Evolutionary conservation across 2,797 vertebrate genomes (phyloP), one percentile per base, ranked within the genome.

Genomic region (Cossypha polioptera): DNA sequence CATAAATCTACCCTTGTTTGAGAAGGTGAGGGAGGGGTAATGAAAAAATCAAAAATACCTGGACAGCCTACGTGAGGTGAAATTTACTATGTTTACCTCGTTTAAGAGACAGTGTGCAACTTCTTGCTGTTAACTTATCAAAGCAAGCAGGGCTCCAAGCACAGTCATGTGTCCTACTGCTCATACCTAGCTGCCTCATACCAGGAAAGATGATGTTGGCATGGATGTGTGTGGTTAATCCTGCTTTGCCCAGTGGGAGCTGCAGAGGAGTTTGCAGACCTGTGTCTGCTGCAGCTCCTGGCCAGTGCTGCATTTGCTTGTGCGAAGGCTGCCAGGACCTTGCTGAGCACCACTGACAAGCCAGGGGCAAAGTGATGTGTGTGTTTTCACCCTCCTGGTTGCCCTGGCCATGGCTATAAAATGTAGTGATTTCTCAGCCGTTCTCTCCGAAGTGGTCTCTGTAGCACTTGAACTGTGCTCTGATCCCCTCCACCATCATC

Each of bases 121-220:
- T 67, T 66, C 28, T 58, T 73, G 47, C 63, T 33, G 36, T 51
- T 62, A 16, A 29, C 10, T 88, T 51, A 26, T 38, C 22, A 9
- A 66, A 86, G 72, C 21, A n/a, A 40, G 16, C 1, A 3, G 26
- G 40, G 16, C 50, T 59, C 33, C 29, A 13, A 14, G 50, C 1
- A 4, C 58, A 38, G 3, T 15, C 2, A 5, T 0, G 0, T 14
- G 11, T 62, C 28, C 45, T 14, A 1, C 28, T 36, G 36, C 36
- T 36, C 36, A 36, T 36, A 36, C 36, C 36, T 36, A 36, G 62
- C 78, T 76, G 51, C 59, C 24, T 62, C 4, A 0, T 36, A 11
- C 9, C 61, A 22, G 69, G 29, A 74, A 11, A 3, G 69, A 11
- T 0, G 0, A 3, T 4, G 24, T 16, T 55, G 8, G 28, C 1